Conservation (phyloP, 2,113 vertebrate genomes). For the Suncus etruscus region DNA sequence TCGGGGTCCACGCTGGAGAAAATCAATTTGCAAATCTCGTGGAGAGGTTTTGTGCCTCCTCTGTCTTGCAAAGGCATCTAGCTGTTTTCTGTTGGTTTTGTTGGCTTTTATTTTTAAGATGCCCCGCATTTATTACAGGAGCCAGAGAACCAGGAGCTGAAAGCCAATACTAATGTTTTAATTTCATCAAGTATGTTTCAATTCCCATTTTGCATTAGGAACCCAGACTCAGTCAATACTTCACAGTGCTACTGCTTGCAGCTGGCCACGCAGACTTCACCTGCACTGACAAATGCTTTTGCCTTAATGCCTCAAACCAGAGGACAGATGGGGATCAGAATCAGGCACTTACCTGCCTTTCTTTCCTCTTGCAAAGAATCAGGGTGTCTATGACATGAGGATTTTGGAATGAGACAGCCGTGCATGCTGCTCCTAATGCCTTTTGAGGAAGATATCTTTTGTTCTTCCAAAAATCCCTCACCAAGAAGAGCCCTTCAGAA, state of each 20-base stretch:
- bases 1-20: not conserved
- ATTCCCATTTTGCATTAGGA: constrained; percentile 64
- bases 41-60: not conserved
- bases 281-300: constrained; percentile 25
- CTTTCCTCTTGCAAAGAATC: not conserved
- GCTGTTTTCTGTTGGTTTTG: not conserved
- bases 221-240: constrained; percentile 60
- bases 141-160: constrained; percentile 35
- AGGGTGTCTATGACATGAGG: not conserved
- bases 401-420: not conserved
- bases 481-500: not conserved
- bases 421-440: not conserved
- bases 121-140: constrained; percentile 22
- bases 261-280: not conserved
- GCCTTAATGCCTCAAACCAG: not conserved
- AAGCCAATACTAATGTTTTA: constrained; percentile 71
- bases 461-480: not conserved
- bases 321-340: not conserved
- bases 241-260: not conserved
- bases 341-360: not conserved
- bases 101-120: constrained; percentile 53
- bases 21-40: not conserved
- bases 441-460: not conserved
- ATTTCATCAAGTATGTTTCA: constrained; percentile 69
- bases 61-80: not conserved